A percentile compares a stretch with the other conserved stretches of the same genome.
phyloP scores from a whole-genome alignment of 2,888 invertebrate genomes.

The Scrobipalpa atriplicella region DNA sequence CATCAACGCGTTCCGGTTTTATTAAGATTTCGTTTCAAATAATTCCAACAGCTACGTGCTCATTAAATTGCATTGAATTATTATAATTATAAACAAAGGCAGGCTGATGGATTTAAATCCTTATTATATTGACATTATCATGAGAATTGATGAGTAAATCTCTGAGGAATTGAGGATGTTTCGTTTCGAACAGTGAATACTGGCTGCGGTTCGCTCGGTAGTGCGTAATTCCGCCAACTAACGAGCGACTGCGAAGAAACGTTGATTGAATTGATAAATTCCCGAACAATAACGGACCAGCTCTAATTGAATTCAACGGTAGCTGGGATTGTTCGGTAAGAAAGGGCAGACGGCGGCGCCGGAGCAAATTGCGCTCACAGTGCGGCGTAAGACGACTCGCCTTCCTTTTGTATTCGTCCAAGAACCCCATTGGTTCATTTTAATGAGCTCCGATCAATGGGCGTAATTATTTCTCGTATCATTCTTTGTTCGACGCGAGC shows the following conservation, averaged over 20 bases:
- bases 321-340: conserved; percentile 71
- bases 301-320: conserved; percentile 70
- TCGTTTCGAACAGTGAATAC: neutral
- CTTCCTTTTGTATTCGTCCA: conserved; percentile 63
- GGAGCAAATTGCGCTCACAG: conserved; percentile 66
- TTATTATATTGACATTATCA: conserved; percentile 8
- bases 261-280: conserved; percentile 61
- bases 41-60: neutral
- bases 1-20: conserved; percentile 47
- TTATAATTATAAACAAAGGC: neutral
- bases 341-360: conserved; percentile 70
- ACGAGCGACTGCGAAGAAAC: conserved; percentile 41
- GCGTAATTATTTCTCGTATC: conserved; percentile 80
- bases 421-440: conserved; percentile 69
- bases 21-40: neutral
- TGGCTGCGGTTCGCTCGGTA: conserved; percentile 12
- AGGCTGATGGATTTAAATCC: neutral
- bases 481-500: conserved; percentile 71
- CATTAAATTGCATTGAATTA: neutral
- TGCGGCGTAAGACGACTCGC: conserved; percentile 44
- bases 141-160: conserved; percentile 10
- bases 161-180: conserved; percentile 7
- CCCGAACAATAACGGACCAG: conserved; percentile 55
- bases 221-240: conserved; percentile 35
- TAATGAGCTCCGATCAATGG: conserved; percentile 80